phyloP scores from a whole-genome alignment of 1,140 invertebrate species.

The Piezodorus guildinii region DNA sequence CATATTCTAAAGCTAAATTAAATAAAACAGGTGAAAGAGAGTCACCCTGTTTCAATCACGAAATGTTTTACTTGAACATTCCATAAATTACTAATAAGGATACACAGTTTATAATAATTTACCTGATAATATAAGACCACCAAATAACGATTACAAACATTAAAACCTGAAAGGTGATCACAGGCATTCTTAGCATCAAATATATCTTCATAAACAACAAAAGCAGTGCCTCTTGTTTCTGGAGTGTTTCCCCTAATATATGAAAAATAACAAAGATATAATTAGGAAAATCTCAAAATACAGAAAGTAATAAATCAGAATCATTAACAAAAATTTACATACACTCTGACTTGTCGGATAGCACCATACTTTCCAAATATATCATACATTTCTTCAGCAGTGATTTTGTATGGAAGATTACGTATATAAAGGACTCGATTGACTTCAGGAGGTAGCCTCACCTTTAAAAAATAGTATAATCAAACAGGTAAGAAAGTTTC shows the following conservation, averaged over 20 bases:
- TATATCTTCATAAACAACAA: constrained; percentile 99
- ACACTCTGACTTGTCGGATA: constrained; percentile 95
- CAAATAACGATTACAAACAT: constrained; percentile 96
- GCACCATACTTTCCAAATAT: constrained; percentile 99
- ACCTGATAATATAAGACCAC: constrained; percentile 93
- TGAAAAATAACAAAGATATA: constrained; percentile 17
- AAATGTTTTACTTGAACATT: no score
- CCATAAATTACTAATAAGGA: no score
- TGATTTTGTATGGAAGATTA: constrained; percentile 98
- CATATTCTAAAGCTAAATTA: no score
- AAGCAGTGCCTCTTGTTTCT: constrained; percentile 95
- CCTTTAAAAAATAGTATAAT: constrained; percentile 47
- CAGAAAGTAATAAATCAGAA: no score
- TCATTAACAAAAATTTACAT: constrained; percentile 41
- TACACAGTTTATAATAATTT: constrained; percentile 24
- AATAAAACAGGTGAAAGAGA: no score
- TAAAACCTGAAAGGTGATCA: constrained; percentile 97
- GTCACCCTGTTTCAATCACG: no score
- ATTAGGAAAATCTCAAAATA: no score
- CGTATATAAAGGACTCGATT: constrained; percentile 94
- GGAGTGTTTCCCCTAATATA: constrained; percentile 84
- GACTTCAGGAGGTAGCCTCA: constrained; percentile 94
- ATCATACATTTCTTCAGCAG: constrained; percentile 99
- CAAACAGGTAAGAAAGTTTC: constrained; percentile 14
- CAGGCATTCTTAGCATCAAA: constrained; percentile 99